These are phyloP conservation scores for Thelaira solivaga DNA, from an alignment of 2,888 invertebrate genomes.

Conservation along the genomic window DNA sequence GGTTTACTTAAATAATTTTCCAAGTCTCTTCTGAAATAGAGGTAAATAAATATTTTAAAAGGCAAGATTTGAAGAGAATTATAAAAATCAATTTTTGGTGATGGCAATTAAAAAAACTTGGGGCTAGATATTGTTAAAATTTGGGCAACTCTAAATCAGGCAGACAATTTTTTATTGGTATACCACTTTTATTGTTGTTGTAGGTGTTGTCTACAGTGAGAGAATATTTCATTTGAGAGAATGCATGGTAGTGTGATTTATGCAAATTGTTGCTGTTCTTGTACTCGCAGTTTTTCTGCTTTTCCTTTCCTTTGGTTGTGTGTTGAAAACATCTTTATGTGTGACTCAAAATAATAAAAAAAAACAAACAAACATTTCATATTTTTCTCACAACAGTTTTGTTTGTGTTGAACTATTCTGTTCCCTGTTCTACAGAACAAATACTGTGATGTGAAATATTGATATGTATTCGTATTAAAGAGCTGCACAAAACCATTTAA, in stretches of 20 bases:
- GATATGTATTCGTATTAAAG: constrained; percentile 17
- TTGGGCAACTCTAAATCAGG: too few species aligned
- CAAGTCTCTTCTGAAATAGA: too few species aligned
- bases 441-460: background rate
- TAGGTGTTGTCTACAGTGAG: constrained; percentile 7
- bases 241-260: constrained; percentile 6
- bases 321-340: constrained; percentile 5
- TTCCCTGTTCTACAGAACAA: too few species aligned
- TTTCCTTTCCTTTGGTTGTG: constrained; percentile 7
- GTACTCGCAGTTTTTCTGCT: background rate
- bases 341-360: background rate
- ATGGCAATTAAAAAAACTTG: too few species aligned
- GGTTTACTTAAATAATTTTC: too few species aligned
- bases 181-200: background rate
- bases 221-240: constrained; percentile 27
- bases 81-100: too few species aligned
- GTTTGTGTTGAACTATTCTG: background rate
- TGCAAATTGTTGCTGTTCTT: constrained; percentile 39
- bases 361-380: background rate
- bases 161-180: background rate
- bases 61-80: too few species aligned
- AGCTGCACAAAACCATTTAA: too few species aligned
- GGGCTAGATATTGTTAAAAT: too few species aligned
- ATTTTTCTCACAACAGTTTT: constrained; percentile 10
- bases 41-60: too few species aligned